Percentiles rank a stretch among this genome's conserved stretches.
Conservation (phyloP, 2,113 vertebrate species). For the Boulengerochromis microlepis region DNA sequence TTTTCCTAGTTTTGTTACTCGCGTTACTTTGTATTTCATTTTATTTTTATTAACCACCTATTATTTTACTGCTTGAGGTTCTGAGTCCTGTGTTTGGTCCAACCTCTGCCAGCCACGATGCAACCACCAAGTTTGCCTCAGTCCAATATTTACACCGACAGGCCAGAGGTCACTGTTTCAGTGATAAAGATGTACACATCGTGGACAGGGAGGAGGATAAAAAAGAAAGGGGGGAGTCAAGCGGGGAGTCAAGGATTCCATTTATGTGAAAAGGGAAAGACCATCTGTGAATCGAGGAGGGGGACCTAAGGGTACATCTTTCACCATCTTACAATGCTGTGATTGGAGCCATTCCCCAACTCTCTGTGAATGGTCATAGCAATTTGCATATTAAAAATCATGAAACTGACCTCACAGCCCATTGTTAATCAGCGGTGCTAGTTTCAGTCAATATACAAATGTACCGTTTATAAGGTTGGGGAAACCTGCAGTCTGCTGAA, state of each 20-base stretch:
- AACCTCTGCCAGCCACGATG: background rate
- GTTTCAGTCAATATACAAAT: background rate
- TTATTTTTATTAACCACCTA: background rate
- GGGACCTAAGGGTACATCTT: background rate
- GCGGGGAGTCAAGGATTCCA: background rate
- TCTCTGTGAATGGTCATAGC: background rate
- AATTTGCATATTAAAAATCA: background rate
- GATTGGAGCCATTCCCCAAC: background rate
- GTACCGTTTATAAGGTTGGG: background rate
- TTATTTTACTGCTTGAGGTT: background rate
- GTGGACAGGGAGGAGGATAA: background rate
- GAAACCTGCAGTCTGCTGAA: background rate
- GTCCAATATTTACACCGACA: background rate
- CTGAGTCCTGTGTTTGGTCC: background rate
- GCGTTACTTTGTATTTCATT: accelerated
- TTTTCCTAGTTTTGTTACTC: background rate
- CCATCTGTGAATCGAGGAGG: background rate
- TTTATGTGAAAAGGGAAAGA: background rate
- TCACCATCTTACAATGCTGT: background rate
- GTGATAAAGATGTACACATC: accelerated
- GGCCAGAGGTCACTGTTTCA: background rate
- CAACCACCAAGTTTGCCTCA: background rate
- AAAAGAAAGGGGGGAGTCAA: background rate
- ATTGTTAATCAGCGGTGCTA: background rate
- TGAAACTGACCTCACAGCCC: background rate